Conservation (phyloP, 2,113 vertebrate genomes). For the Poicephalus gulielmi region DNA sequence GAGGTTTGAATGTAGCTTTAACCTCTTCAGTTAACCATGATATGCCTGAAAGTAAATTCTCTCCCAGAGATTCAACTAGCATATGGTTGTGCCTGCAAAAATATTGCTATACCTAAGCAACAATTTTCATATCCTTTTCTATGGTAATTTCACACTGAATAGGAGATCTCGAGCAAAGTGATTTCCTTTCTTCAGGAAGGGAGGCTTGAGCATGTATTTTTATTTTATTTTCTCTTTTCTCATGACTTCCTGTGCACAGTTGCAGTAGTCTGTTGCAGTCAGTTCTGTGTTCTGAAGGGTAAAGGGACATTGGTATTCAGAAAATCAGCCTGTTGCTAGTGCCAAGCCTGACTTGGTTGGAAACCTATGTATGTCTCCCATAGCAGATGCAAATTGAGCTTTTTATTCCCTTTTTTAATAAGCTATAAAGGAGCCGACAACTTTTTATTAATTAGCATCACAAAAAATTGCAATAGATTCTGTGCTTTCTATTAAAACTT, state of each 20-base stretch:
- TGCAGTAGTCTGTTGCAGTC: neutral
- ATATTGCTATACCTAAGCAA: neutral
- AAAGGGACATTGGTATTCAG: neutral
- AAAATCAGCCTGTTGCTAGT: neutral
- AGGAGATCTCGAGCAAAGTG: neutral
- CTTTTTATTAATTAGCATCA: neutral
- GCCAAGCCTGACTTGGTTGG: neutral
- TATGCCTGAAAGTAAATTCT: neutral
- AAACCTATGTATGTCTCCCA: neutral
- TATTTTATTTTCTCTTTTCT: neutral
- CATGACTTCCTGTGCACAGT: neutral
- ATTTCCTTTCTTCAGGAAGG: neutral
- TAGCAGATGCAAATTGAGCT: neutral
- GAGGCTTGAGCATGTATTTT: neutral
- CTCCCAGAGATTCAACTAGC: neutral
- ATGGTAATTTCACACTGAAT: neutral
- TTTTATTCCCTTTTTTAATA: neutral
- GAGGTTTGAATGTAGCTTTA: neutral
- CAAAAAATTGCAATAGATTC: fast-evolving
- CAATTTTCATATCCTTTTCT: neutral
- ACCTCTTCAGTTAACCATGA: neutral
- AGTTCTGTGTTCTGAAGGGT: neutral
- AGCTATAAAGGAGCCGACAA: neutral
- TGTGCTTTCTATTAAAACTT: neutral
- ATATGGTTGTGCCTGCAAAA: neutral